phyloP scores from a whole-genome alignment of 2,797 vertebrate genomes.

The Eidolon dupreanum region DNA sequence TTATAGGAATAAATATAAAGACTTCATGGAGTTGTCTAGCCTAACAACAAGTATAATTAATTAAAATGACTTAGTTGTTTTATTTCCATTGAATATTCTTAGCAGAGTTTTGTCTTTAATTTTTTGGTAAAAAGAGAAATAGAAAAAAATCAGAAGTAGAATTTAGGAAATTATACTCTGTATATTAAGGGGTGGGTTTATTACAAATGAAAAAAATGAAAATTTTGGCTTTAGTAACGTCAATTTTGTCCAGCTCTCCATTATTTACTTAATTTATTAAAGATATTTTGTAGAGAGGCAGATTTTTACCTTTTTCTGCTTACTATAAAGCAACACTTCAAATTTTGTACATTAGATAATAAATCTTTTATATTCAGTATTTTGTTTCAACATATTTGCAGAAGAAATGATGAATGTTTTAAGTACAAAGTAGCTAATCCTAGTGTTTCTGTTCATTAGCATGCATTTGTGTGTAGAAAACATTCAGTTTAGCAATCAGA shows the following conservation, averaged over 20 bases:
- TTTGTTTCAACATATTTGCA: slow-evolving; percentile 71
- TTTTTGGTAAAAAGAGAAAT: background rate
- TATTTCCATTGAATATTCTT: background rate
- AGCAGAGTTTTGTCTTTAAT: background rate
- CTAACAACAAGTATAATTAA: background rate
- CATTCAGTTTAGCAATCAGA: slow-evolving; percentile 22
- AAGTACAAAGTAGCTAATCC: slow-evolving; percentile 58
- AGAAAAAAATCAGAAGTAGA: background rate
- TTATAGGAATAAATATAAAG: background rate
- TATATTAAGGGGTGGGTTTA: background rate
- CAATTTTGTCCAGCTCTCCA: background rate
- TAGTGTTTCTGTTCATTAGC: background rate
- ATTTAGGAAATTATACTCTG: background rate
- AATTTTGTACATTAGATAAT: slow-evolving; percentile 41
- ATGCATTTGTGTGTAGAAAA: slow-evolving; percentile 41
- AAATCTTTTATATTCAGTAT: slow-evolving; percentile 46
- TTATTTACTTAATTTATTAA: background rate
- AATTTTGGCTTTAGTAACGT: background rate
- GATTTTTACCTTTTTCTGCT: slow-evolving; percentile 48
- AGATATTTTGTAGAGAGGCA: background rate
- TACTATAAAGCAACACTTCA: slow-evolving; percentile 7
- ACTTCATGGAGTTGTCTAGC: background rate
- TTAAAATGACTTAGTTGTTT: background rate
- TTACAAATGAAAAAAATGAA: slow-evolving; percentile 17
- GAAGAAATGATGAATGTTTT: slow-evolving; percentile 65